Conservation (phyloP, 1,140 invertebrate genomes). For the Andricus grossulariae region DNA sequence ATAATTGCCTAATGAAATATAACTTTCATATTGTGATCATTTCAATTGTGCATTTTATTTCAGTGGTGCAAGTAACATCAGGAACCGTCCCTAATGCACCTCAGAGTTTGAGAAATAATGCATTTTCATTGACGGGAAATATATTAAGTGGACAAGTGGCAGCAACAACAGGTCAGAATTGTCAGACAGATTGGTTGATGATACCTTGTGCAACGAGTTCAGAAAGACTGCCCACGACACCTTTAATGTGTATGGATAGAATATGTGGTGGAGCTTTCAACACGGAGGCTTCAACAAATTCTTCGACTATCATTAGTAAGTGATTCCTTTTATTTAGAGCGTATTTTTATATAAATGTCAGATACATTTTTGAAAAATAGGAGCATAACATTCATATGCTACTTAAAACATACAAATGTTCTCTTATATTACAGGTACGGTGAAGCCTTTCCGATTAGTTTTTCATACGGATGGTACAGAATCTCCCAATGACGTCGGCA, state of each 20-base stretch:
- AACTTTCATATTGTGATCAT: too few relatives aligned
- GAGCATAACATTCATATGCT: neutral
- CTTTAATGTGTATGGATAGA: slow-evolving; percentile 81
- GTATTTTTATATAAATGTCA: too few relatives aligned
- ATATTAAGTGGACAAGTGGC: slow-evolving; percentile 80
- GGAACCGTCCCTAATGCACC: neutral
- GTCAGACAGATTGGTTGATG: slow-evolving; percentile 85
- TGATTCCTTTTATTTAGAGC: slow-evolving; percentile 42
- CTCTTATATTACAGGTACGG: slow-evolving; percentile 79
- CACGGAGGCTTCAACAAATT: slow-evolving; percentile 78
- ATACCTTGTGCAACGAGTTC: slow-evolving; percentile 85
- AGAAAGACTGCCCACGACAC: slow-evolving; percentile 76
- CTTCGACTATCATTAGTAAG: slow-evolving; percentile 81
- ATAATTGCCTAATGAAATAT: too few relatives aligned
- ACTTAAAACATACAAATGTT: slow-evolving; percentile 14
- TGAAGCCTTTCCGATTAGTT: slow-evolving; percentile 86
- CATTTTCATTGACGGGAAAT: slow-evolving; percentile 86
- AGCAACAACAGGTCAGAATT: slow-evolving; percentile 80
- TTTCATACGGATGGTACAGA: slow-evolving; percentile 87
- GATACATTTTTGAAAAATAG: too few relatives aligned
- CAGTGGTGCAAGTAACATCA: neutral
- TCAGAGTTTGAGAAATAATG: slow-evolving; percentile 5
- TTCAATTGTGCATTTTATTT: neutral
- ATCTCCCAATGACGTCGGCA: slow-evolving; percentile 83
- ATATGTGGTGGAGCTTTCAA: slow-evolving; percentile 85